phyloP scores from a whole-genome alignment of 2,797 vertebrate species.

The Lutra lutra region DNA sequence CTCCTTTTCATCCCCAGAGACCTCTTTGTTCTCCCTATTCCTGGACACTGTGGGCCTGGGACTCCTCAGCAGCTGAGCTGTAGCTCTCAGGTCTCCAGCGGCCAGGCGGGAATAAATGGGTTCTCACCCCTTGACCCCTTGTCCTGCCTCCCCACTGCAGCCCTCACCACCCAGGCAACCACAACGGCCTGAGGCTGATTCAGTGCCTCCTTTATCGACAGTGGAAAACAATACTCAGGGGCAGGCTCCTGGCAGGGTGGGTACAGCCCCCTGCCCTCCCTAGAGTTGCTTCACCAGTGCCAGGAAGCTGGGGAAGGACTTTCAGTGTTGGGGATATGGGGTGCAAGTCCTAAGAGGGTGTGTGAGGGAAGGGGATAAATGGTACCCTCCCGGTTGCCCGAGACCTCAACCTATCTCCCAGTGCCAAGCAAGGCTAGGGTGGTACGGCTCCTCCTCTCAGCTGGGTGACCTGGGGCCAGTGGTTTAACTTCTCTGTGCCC shows the following conservation, averaged over 20 bases:
- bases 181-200: constrained; percentile 42
- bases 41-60: neutral
- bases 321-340: neutral
- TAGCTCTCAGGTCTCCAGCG: neutral
- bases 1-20: constrained; percentile 43
- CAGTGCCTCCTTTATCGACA: neutral
- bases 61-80: neutral
- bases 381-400: neutral
- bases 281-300: neutral
- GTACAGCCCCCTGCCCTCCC: neutral
- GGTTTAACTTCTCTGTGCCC: neutral
- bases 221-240: constrained; percentile 33
- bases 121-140: constrained; percentile 47
- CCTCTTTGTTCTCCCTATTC: constrained; percentile 60
- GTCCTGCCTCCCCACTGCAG: neutral
- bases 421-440: neutral
- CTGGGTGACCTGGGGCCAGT: neutral
- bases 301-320: neutral
- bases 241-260: neutral
- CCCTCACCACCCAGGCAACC: neutral
- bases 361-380: neutral
- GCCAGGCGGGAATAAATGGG: neutral
- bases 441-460: neutral
- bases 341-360: neutral
- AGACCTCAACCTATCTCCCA: neutral